These are phyloP conservation scores for Oophaga pumilio DNA, from an alignment of 2,113 vertebrate genomes.

Conservation along the genomic window DNA sequence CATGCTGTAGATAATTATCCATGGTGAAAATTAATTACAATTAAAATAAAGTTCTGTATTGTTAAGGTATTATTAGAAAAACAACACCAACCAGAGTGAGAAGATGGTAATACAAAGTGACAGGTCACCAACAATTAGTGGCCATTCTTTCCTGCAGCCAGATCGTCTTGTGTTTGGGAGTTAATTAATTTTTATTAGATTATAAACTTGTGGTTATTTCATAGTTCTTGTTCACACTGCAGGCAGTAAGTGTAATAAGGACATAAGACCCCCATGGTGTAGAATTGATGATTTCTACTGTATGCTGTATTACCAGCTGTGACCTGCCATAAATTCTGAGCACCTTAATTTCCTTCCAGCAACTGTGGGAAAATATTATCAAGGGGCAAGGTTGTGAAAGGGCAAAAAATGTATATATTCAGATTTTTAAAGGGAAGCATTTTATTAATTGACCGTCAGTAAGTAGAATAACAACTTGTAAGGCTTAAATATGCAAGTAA, in stretches of 20 bases:
- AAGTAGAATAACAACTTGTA: neutral
- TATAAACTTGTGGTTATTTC: neutral
- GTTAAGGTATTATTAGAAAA: slow-evolving; percentile 7
- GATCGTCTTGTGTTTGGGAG: neutral
- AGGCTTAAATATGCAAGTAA: neutral
- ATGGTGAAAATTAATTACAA: neutral
- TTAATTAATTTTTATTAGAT: slow-evolving; percentile 36
- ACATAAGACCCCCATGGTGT: neutral
- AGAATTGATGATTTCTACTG: neutral
- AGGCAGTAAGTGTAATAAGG: slow-evolving; percentile 23
- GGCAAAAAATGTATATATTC: neutral
- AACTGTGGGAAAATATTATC: neutral
- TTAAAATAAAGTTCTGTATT: slow-evolving; percentile 4
- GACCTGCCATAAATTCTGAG: neutral
- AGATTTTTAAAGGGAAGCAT: neutral
- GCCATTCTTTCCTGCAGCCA: slow-evolving; percentile 5
- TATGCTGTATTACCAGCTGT: slow-evolving; percentile 16
- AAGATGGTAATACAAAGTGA: slow-evolving; percentile 2
- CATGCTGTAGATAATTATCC: neutral
- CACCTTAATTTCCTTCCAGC: neutral
- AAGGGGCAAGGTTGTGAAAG: slow-evolving; percentile 14
- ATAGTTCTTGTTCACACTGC: neutral
- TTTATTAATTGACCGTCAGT: neutral
- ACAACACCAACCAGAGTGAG: neutral
- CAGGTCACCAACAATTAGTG: slow-evolving; percentile 2